phyloP scores from a whole-genome alignment of 2,888 invertebrate species.

The Lasioglossum malachurum region DNA sequence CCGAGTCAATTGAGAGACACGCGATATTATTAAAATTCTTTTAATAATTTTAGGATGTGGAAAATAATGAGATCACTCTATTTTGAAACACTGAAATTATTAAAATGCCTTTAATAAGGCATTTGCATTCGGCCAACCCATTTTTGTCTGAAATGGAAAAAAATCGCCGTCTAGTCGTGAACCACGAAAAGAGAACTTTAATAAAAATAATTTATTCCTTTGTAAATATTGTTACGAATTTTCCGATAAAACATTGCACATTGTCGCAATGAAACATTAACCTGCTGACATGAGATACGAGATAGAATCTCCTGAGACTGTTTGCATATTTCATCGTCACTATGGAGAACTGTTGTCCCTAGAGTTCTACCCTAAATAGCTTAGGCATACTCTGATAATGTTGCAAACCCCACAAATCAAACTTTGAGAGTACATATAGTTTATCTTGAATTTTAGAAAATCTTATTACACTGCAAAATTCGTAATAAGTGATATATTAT shows the following conservation, averaged over 20 bases:
- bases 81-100: neutral
- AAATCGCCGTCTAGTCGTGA: neutral
- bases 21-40: neutral
- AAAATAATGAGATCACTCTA: neutral
- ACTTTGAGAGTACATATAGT: neutral
- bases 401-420: neutral
- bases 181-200: neutral
- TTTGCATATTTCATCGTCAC: constrained; percentile 61
- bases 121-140: neutral
- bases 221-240: neutral
- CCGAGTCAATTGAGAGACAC: neutral
- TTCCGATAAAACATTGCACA: constrained; percentile 9
- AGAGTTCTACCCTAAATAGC: constrained; percentile 51
- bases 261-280: constrained; percentile 59
- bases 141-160: too few relatives aligned
- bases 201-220: too few relatives aligned
- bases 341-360: constrained; percentile 54
- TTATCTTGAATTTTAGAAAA: neutral
- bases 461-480: neutral
- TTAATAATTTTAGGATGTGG: neutral
- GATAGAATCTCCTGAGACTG: constrained; percentile 54
- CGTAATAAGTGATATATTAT: neutral
- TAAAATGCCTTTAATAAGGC: too few relatives aligned
- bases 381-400: constrained; percentile 16
- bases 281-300: constrained; percentile 41